These are phyloP conservation scores for Drosophila subquinaria DNA, from an alignment of 2,888 invertebrate species.

Conservation along the genomic window DNA sequence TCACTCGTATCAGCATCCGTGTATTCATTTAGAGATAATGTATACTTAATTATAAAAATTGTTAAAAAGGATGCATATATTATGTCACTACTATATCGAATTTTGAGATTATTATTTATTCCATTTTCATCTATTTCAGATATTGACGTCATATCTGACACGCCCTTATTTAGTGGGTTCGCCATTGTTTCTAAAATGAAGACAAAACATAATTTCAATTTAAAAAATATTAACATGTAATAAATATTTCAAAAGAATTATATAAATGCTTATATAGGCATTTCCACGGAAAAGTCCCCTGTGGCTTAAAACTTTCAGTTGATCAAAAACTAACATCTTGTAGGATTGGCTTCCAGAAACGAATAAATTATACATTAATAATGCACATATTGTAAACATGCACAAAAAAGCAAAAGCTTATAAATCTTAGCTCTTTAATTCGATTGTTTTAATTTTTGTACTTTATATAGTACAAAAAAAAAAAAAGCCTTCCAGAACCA, in stretches of 20 bases:
- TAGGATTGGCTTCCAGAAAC: too few species aligned
- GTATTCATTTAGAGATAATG: not conserved
- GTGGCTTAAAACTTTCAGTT: too few species aligned
- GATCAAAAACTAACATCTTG: too few species aligned
- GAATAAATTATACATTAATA: too few species aligned
- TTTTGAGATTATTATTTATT: constrained; percentile 94
- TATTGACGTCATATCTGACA: constrained; percentile 96
- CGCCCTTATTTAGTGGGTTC: constrained; percentile 88
- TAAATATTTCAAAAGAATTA: not conserved
- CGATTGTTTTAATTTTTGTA: too few species aligned
- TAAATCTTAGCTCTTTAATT: too few species aligned
- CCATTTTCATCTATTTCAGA: constrained; percentile 95
- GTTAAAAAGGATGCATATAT: constrained; percentile 94
- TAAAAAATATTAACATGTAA: not conserved
- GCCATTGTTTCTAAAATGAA: constrained; percentile 77
- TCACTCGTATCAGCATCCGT: not conserved
- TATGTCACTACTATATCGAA: constrained; percentile 92
- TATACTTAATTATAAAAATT: not conserved
- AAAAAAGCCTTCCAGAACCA: too few species aligned
- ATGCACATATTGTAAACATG: too few species aligned
- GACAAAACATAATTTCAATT: not conserved
- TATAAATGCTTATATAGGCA: not conserved
- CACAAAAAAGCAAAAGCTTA: too few species aligned
- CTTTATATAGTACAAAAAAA: too few species aligned
- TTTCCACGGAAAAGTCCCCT: too few species aligned